Conservation (phyloP, 2,888 invertebrate species). For the Hypercompe scribonia region DNA sequence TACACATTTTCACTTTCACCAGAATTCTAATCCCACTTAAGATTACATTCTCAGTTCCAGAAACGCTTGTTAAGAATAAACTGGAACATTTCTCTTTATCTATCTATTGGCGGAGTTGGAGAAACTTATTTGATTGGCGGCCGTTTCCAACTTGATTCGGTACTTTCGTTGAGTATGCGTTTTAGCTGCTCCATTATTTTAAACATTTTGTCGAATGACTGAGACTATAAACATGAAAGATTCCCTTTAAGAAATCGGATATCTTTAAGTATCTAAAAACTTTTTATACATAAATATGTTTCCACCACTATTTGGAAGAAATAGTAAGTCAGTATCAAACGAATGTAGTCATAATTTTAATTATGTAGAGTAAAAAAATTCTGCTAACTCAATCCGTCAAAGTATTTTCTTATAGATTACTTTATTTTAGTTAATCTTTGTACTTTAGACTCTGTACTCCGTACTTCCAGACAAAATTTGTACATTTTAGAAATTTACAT, state of each 20-base stretch:
- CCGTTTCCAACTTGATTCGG: slow-evolving; percentile 16
- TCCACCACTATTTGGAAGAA: neutral
- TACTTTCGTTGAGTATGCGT: slow-evolving; percentile 20
- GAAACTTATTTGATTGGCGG: slow-evolving; percentile 18
- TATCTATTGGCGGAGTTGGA: slow-evolving; percentile 6
- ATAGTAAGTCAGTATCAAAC: neutral
- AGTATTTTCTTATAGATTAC: neutral
- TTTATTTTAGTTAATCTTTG: too few relatives aligned
- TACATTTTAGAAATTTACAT: too few relatives aligned
- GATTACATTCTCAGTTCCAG: neutral
- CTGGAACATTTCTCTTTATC: slow-evolving; percentile 8
- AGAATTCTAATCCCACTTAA: neutral
- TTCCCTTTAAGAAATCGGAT: neutral
- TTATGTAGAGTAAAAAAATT: neutral
- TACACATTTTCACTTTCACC: neutral
- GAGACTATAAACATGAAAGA: neutral
- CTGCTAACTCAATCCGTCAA: neutral
- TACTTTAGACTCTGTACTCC: neutral
- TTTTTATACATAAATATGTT: neutral
- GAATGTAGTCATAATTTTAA: neutral
- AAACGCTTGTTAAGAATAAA: slow-evolving; percentile 12
- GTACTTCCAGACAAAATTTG: too few relatives aligned
- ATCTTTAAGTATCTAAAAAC: neutral
- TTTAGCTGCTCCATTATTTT: slow-evolving; percentile 19
- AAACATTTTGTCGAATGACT: neutral